phyloP scores from a whole-genome alignment of 2,888 invertebrate genomes.

The Trissonchulus latispiculum region DNA sequence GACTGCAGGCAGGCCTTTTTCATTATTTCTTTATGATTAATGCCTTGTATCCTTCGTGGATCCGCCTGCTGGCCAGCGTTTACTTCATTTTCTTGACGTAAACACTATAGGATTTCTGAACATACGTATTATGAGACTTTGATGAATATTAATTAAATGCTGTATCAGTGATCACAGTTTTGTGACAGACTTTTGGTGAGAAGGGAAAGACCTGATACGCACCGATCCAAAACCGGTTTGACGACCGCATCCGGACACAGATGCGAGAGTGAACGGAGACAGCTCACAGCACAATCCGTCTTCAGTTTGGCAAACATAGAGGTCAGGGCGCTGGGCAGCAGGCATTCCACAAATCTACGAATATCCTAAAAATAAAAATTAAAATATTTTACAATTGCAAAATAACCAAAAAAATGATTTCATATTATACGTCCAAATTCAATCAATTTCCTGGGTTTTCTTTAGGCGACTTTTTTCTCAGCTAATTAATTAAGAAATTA shows the following conservation, averaged over 20 bases:
- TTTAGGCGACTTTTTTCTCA: too few relatives aligned
- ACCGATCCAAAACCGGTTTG: constrained; percentile 67
- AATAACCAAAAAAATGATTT: too few relatives aligned
- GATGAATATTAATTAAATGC: background rate
- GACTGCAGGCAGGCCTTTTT: too few relatives aligned
- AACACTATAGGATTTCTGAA: background rate
- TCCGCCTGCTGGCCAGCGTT: too few relatives aligned
- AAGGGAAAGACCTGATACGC: constrained; percentile 32
- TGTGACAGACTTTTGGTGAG: background rate
- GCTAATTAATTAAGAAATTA: too few relatives aligned
- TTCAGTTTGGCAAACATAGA: constrained; percentile 67
- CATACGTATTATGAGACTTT: background rate
- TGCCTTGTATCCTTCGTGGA: too few relatives aligned
- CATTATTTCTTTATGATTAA: too few relatives aligned
- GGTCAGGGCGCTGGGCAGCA: constrained; percentile 63
- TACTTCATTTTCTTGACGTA: too few relatives aligned
- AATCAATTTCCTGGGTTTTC: too few relatives aligned
- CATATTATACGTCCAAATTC: too few relatives aligned
- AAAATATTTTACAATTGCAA: too few relatives aligned
- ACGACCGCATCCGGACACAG: constrained; percentile 70
- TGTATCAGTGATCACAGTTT: background rate
- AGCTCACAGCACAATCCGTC: constrained; percentile 40
- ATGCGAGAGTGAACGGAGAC: constrained; percentile 60
- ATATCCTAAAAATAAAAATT: constrained; percentile 58
- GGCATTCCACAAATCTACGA: constrained; percentile 62